Percentiles rank a stretch among this genome's conserved stretches.
These are phyloP conservation scores for Panonychus citri DNA, from an alignment of 1,140 invertebrate genomes.

Conservation along the genomic window DNA sequence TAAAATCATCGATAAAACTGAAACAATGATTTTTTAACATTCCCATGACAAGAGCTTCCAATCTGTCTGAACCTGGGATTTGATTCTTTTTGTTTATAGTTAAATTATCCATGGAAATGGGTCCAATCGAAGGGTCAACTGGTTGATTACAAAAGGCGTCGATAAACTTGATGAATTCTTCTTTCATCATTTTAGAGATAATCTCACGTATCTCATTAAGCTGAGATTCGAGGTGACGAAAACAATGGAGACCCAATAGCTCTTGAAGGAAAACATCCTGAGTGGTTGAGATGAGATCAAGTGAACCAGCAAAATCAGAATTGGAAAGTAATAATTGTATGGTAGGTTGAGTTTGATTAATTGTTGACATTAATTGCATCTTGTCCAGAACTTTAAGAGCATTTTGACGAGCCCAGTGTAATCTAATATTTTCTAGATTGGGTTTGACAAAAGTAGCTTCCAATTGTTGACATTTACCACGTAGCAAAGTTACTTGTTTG, in stretches of 20 bases:
- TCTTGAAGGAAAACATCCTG: conserved; percentile 78
- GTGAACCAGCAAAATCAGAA: conserved; percentile 85
- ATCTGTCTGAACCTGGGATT: conserved; percentile 37
- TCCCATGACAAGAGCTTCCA: conserved; percentile 66
- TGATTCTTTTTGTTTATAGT: not conserved
- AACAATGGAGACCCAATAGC: conserved; percentile 69
- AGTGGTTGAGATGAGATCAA: conserved; percentile 87
- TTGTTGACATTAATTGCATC: conserved; percentile 72
- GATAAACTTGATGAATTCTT: conserved; percentile 78
- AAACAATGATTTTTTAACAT: conserved; percentile 60
- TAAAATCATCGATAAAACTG: conserved; percentile 63
- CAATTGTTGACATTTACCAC: conserved; percentile 7
- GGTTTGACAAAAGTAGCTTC: conserved; percentile 33
- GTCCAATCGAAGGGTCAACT: not conserved
- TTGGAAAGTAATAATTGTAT: conserved; percentile 58
- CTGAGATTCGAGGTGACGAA: conserved; percentile 81
- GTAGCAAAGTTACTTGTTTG: conserved; percentile 32
- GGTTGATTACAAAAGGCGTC: conserved; percentile 76
- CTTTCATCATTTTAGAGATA: conserved; percentile 87
- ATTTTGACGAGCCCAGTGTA: conserved; percentile 11
- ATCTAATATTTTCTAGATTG: conserved; percentile 7
- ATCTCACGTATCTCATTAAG: conserved; percentile 85
- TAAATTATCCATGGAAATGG: conserved; percentile 21
- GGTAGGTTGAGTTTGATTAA: conserved; percentile 91
- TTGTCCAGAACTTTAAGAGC: conserved; percentile 10